Base-by-base conservation (phyloP, 2,797 vertebrate genomes). In the Orestias chungarensis region DNA sequence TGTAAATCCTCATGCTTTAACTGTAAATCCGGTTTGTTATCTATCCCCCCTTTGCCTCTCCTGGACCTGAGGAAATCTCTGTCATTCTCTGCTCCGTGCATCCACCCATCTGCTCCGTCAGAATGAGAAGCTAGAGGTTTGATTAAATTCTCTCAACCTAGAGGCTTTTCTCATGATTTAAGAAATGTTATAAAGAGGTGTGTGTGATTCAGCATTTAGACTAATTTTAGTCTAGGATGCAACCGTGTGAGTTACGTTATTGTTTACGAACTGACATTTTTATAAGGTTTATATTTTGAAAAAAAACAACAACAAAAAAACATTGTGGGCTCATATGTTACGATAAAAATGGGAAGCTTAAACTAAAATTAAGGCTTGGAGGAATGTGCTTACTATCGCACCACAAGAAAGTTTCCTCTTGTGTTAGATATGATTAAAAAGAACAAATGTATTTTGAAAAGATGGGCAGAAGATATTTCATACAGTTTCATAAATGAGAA, bases 1-100 rank as follows among this genome's bases (percentile, higher is more conserved):
- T 54, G 77, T 69, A 78, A 69, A 68, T 74, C 82, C 70, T 49
- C n/a, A 11, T 23, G 23, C 72, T 76, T 70, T 3, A 73, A 62
- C 25, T 4, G 49, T 68, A 76, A 52, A 27, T 57, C 7, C 52
- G 18, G 11, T 49, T 14, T 55, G 59, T 67, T 75, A 71, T 74
- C 68, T 12, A 17, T 27, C 66, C 55, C 38, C 31, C n/a, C 23
- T 4, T 49, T 61, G 66, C 6, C 68, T 17, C 68, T 59, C 15
- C 29, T 44, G 20, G 31, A 71, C 50, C 80, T 66, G 67, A 70
- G 57, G 54, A 70, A 59, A 81, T 73, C n/a, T 59, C 73, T 43
- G 50, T 66, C 79, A 18, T 29, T 15, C 66, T 78, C 64, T 31
- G 59, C 68, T 71, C 47, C 14, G n/a, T 40, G 33, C 43, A 23